Conservation (phyloP, 2,888 invertebrate genomes). For the Apoda limacodes region DNA sequence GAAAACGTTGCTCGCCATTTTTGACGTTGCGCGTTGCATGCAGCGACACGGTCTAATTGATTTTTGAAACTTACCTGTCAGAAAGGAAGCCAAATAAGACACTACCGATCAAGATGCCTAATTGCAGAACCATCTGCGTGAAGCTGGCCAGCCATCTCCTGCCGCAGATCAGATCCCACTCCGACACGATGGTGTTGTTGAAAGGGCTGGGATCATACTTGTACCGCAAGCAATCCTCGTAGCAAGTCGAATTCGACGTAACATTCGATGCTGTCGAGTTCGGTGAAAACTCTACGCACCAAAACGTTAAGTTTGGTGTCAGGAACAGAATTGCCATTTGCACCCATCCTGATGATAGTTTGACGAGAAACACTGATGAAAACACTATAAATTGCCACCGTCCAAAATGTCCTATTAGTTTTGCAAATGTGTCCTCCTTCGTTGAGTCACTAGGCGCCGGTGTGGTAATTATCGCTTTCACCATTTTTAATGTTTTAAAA, state of each 20-base stretch:
- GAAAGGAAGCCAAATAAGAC: constrained; percentile 78
- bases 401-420: constrained; percentile 65
- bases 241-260: constrained; percentile 55
- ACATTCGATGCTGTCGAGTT: constrained; percentile 25
- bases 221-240: constrained; percentile 61
- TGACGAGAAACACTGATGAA: constrained; percentile 73
- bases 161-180: constrained; percentile 81
- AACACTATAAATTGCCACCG: constrained; percentile 78
- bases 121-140: constrained; percentile 79
- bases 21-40: no score
- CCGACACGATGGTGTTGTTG: constrained; percentile 76
- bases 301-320: constrained; percentile 71
- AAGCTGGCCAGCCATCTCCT: constrained; percentile 74
- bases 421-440: constrained; percentile 43
- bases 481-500: no score
- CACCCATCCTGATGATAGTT: constrained; percentile 83
- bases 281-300: constrained; percentile 48
- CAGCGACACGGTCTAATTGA: no score
- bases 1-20: no score
- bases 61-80: constrained; percentile 82
- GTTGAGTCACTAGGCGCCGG: constrained; percentile 16
- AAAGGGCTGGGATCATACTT: constrained; percentile 74
- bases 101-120: constrained; percentile 79
- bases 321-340: constrained; percentile 80
- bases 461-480: constrained; percentile 27